A percentile compares a stretch with the other conserved stretches of the same genome.
phyloP scores from a whole-genome alignment of 2,797 vertebrate genomes.

The Sebastes iracundus region DNA sequence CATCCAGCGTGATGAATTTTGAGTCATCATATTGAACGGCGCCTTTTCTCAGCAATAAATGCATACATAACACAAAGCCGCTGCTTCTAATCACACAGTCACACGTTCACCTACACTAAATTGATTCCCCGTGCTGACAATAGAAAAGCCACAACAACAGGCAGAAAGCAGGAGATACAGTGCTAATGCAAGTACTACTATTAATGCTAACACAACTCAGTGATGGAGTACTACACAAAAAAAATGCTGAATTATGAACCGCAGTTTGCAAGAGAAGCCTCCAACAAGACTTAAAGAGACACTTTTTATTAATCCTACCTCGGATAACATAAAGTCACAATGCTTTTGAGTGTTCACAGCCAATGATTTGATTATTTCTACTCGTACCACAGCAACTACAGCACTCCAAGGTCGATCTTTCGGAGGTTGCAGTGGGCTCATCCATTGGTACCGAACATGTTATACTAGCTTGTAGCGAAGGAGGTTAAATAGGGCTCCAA shows the following conservation, averaged over 20 bases:
- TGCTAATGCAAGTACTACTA: slow-evolving; percentile 6
- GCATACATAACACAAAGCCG: slow-evolving; percentile 41
- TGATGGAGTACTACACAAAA: neutral
- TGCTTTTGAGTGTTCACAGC: neutral
- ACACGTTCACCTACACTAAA: slow-evolving; percentile 22
- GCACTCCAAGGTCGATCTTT: neutral
- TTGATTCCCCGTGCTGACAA: slow-evolving; percentile 23
- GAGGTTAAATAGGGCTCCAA: no score
- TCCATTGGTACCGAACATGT: rapidly evolving
- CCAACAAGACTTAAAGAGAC: neutral
- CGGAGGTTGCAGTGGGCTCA: no score
- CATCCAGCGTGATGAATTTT: slow-evolving; percentile 49
- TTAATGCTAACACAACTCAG: neutral
- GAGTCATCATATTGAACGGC: slow-evolving; percentile 47
- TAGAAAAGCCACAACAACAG: neutral
- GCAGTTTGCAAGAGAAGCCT: neutral
- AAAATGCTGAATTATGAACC: neutral
- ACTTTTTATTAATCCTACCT: neutral
- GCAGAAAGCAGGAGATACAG: neutral
- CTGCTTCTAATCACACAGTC: slow-evolving; percentile 34
- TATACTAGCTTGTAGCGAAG: rapidly evolving
- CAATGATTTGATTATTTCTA: neutral
- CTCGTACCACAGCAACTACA: no score
- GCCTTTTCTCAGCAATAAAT: slow-evolving; percentile 43
- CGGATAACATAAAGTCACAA: neutral